Conservation (phyloP, 2,113 vertebrate genomes). For the Trichomycterus rosablanca region DNA sequence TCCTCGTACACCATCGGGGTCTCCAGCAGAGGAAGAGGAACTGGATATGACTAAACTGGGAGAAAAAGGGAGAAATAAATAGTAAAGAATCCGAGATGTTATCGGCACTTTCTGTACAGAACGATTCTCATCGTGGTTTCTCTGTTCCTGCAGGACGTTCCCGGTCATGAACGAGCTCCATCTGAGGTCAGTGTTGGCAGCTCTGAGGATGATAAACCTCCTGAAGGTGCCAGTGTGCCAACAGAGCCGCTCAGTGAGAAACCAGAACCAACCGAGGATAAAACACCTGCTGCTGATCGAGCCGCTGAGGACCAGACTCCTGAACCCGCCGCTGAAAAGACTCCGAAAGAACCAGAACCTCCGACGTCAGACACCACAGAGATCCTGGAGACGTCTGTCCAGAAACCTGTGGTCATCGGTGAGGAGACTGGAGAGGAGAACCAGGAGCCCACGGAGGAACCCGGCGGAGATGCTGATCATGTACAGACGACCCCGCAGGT, state of each 20-base stretch:
- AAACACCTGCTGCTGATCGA: too few species aligned
- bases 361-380: slow-evolving; percentile 37
- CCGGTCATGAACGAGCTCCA: slow-evolving; percentile 84
- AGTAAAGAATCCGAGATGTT: too few species aligned
- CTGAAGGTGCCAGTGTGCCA: slow-evolving; percentile 77
- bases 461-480: slow-evolving; percentile 24
- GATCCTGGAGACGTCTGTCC: slow-evolving; percentile 20
- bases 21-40: too few species aligned
- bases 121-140: neutral
- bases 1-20: too few species aligned
- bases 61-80: too few species aligned
- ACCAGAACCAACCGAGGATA: slow-evolving; percentile 60
- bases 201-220: slow-evolving; percentile 91
- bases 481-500: slow-evolving; percentile 8
- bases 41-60: too few species aligned
- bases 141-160: slow-evolving; percentile 54
- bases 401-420: slow-evolving; percentile 29
- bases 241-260: slow-evolving; percentile 86
- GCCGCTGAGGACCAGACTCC: too few species aligned
- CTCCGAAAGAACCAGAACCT: slow-evolving; percentile 38
- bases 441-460: slow-evolving; percentile 35
- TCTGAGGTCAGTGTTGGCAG: slow-evolving; percentile 92
- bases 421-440: slow-evolving; percentile 50
- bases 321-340: slow-evolving; percentile 14
- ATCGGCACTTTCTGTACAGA: too few species aligned